These are phyloP conservation scores for Trematomus loennbergii DNA, from an alignment of 2,113 vertebrate species.

Conservation along the genomic window DNA sequence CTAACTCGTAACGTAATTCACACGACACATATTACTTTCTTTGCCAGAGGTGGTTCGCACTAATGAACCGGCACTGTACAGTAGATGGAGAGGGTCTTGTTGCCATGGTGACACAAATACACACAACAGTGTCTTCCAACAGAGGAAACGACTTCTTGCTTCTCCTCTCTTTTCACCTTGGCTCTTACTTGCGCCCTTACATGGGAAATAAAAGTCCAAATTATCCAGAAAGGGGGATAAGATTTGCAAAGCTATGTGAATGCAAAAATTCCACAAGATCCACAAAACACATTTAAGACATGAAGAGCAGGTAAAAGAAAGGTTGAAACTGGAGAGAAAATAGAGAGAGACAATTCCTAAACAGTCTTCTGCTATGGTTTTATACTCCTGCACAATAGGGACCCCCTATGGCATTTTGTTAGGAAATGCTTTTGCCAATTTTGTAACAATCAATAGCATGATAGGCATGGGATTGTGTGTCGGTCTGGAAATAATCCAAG, in stretches of 20 bases:
- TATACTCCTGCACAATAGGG: no score
- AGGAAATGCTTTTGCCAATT: not conserved
- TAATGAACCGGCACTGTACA: not conserved
- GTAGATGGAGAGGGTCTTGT: slow-evolving; percentile 9
- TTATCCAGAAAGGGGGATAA: not conserved
- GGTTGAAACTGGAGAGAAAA: not conserved
- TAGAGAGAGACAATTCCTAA: not conserved
- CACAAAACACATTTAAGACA: not conserved
- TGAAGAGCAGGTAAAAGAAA: not conserved
- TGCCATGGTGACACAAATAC: slow-evolving; percentile 22
- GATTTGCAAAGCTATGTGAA: not conserved
- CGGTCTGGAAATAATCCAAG: slow-evolving; percentile 14
- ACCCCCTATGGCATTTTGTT: not conserved
- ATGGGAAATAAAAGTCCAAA: not conserved
- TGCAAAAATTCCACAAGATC: not conserved
- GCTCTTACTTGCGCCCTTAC: not conserved
- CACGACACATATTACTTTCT: not conserved
- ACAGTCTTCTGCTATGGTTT: not conserved
- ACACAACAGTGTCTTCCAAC: not conserved
- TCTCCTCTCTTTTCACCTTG: not conserved
- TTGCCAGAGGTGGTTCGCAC: not conserved
- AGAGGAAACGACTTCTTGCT: slow-evolving; percentile 8
- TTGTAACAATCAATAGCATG: not conserved
- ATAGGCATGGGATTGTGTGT: slow-evolving; percentile 2
- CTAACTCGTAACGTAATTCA: not conserved